These are phyloP conservation scores for Zygogramma bicolorata DNA, from an alignment of 2,888 invertebrate species.

Conservation along the genomic window DNA sequence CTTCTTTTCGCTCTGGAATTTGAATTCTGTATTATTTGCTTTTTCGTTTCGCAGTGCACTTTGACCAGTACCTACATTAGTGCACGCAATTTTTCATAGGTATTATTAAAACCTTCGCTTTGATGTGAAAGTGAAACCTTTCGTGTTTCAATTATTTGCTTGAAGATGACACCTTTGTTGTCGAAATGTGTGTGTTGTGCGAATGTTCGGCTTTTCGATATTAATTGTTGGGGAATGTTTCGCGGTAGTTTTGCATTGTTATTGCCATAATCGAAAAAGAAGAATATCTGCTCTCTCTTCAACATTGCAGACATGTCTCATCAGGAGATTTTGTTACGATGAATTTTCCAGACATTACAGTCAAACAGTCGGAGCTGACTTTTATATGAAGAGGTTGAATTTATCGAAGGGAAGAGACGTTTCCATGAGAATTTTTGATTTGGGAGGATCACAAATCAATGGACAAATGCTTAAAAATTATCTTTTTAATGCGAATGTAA, in stretches of 20 bases:
- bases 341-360: conserved; percentile 73
- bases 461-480: conserved; percentile 85
- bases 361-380: conserved; percentile 80
- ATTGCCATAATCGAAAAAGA: background rate
- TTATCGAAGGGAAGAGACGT: conserved; percentile 72
- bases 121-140: too few relatives aligned
- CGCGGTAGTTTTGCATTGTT: background rate
- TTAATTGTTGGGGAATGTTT: too few relatives aligned
- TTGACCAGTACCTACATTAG: too few relatives aligned
- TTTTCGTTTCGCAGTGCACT: too few relatives aligned
- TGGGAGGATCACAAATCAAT: conserved; percentile 82
- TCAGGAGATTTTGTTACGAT: conserved; percentile 76
- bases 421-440: conserved; percentile 84
- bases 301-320: conserved; percentile 72
- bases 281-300: background rate
- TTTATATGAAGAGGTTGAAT: conserved; percentile 75
- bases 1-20: too few relatives aligned
- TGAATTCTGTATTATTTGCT: too few relatives aligned
- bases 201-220: too few relatives aligned
- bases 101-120: too few relatives aligned
- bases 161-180: too few relatives aligned
- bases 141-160: too few relatives aligned
- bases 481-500: conserved; percentile 78
- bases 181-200: too few relatives aligned
- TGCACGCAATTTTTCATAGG: too few relatives aligned